These are phyloP conservation scores for Anneissia japonica DNA, from an alignment of 35 echinoderm and acorn worm genomes.

Conservation along the genomic window DNA sequence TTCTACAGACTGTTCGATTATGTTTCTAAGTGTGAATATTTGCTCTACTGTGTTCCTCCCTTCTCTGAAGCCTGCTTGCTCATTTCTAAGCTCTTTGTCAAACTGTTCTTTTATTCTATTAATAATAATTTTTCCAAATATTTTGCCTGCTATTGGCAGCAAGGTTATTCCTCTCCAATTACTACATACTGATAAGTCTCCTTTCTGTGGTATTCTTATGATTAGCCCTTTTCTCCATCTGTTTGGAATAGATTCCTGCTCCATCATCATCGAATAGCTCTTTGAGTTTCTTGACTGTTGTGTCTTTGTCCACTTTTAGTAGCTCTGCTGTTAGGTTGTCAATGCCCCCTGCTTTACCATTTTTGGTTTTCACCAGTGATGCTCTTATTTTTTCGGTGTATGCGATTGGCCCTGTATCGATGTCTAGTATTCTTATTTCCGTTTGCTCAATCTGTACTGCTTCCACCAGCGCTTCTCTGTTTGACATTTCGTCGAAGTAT, in stretches of 20 bases:
- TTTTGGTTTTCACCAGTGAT: background rate
- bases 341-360: conserved; percentile 11
- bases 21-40: background rate
- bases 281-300: background rate
- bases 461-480: background rate
- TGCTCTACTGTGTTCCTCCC: background rate
- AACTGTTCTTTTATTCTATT: too few relatives aligned
- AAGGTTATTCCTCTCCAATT: background rate
- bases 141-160: background rate
- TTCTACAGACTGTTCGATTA: background rate
- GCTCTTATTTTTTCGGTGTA: background rate
- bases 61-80: background rate
- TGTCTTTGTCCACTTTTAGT: background rate
- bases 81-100: background rate
- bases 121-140: background rate
- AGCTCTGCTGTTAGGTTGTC: background rate
- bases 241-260: background rate
- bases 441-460: background rate
- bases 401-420: too few relatives aligned
- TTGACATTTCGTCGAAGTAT: conserved; percentile 5
- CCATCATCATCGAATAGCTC: background rate
- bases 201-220: background rate
- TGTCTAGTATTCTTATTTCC: background rate
- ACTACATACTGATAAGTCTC: background rate
- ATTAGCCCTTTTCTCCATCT: background rate